Base-by-base conservation (phyloP, 2,113 vertebrate species). In the Misgurnus anguillicaudatus region DNA sequence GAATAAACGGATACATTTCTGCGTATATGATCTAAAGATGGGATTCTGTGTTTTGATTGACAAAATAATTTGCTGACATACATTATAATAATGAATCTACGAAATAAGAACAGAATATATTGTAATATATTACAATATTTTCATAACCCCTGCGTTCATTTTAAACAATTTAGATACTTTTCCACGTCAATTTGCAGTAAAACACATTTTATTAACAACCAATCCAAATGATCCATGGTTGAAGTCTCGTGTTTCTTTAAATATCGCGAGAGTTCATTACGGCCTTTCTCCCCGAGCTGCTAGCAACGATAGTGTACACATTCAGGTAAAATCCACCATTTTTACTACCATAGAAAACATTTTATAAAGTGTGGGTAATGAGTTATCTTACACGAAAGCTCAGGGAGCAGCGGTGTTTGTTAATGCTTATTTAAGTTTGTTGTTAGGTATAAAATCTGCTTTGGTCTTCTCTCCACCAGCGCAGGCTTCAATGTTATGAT, bases 401-500 rank as follows among this genome's bases (percentile, higher is more conserved):
- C 19, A 10, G 42, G n/a, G 16, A 63, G n/a, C 51, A 19, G 10
- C 0, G 31, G 4, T 65, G 6, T 38, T 9, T 3, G 51, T 36
- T 60, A 36, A 41, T 72, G 9, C 9, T 19, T 17, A 41, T 31
- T 9, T 53, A 24, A 36, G 21, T 6, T 58, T 21, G 53, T 17
- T 62, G 13, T 36, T 19, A 17, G 6, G 47, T 45, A 51, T 53
- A 45, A 16, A 67, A 21, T 45, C 11, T 21, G 63, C 42, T 47
- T 68, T 64, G 47, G 61, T 55, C 61, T 73, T 61, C 19, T 39
- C 0, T 65, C 51, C 10, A 53, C 51, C 17, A 2, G 19, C 9
- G 14, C 16, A 80, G 83, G 83, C 80, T 85, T 74, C 77, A 82
- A 66, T 85, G 83, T 80, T 85, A 70, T 85, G 72, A 75, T 85